phyloP scores from a whole-genome alignment of 2,113 vertebrate species.

The Anguilla rostrata region DNA sequence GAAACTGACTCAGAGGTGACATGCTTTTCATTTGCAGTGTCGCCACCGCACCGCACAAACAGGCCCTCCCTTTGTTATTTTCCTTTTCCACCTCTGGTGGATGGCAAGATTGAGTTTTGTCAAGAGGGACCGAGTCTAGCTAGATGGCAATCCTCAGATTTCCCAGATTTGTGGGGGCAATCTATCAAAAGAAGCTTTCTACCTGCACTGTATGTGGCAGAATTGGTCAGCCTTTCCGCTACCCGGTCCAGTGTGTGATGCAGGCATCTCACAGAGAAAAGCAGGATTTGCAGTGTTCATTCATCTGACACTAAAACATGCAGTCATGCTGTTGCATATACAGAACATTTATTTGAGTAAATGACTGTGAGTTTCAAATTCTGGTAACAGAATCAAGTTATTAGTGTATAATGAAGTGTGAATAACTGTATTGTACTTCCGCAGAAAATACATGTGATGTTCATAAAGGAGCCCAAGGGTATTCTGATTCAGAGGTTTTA shows the following conservation, averaged over 20 bases:
- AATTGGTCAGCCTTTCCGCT: not conserved
- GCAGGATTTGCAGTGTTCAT: not conserved
- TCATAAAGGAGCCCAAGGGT: too few relatives aligned
- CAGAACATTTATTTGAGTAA: too few relatives aligned
- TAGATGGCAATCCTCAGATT: not conserved
- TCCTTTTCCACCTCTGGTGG: not conserved
- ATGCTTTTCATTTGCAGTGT: constrained; percentile 14
- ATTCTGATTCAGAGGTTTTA: too few relatives aligned
- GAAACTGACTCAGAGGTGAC: not conserved
- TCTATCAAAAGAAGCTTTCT: constrained; percentile 4
- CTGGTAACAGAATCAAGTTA: too few relatives aligned
- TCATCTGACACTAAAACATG: not conserved
- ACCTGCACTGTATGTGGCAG: not conserved
- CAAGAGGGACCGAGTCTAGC: not conserved
- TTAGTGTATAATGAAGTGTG: too few relatives aligned
- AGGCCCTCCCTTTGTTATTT: not conserved
- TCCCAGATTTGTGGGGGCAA: not conserved
- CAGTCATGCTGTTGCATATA: too few relatives aligned
- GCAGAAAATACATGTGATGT: too few relatives aligned
- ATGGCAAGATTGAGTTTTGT: constrained; percentile 18
- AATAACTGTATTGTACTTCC: too few relatives aligned
- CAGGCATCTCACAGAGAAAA: not conserved
- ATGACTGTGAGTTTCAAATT: too few relatives aligned
- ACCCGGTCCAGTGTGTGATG: not conserved
- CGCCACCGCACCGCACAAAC: not conserved